A percentile compares a stretch with the other conserved stretches of the same genome.
These are phyloP conservation scores for Nothobranchius furzeri DNA, from an alignment of 2,113 vertebrate genomes.

Conservation along the genomic window DNA sequence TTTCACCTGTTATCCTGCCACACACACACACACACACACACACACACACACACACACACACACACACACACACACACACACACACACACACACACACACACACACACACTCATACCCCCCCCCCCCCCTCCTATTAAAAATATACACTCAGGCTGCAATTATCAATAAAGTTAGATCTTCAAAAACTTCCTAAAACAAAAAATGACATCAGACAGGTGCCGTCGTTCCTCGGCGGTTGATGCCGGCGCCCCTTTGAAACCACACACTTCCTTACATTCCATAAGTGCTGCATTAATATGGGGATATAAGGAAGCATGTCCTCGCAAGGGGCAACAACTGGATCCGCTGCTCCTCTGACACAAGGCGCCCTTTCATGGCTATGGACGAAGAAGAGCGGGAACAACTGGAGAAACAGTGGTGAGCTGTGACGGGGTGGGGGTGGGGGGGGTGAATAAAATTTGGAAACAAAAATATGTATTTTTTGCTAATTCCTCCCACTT, in stretches of 20 bases:
- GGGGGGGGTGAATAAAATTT: too few species aligned
- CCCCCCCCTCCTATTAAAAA: slow-evolving; percentile 33
- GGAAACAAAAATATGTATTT: not conserved
- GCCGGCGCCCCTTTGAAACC: slow-evolving; percentile 82
- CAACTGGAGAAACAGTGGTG: slow-evolving; percentile 53
- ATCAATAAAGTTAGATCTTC: too few species aligned
- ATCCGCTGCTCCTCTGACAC: slow-evolving; percentile 52
- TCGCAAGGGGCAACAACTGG: slow-evolving; percentile 80
- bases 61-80: too few species aligned
- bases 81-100: too few species aligned
- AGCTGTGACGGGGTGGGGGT: slow-evolving; percentile 56
- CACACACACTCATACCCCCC: not conserved
- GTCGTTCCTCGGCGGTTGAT: slow-evolving; percentile 6
- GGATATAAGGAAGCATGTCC: slow-evolving; percentile 99
- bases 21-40: slow-evolving; percentile 18
- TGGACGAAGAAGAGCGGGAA: slow-evolving; percentile 48
- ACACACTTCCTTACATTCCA: slow-evolving; percentile 99
- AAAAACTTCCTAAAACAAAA: too few species aligned
- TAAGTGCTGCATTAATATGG: slow-evolving; percentile 94
- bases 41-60: not conserved
- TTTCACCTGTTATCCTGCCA: slow-evolving; percentile 66
- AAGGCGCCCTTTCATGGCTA: slow-evolving; percentile 69
- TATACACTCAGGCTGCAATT: too few species aligned
- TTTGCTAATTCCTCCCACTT: not conserved
- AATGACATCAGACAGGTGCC: not conserved